Percentiles rank a stretch among this genome's conserved stretches.
These are phyloP conservation scores for Sylvicola fuscatus DNA, from an alignment of 2,888 invertebrate species.

Conservation along the genomic window DNA sequence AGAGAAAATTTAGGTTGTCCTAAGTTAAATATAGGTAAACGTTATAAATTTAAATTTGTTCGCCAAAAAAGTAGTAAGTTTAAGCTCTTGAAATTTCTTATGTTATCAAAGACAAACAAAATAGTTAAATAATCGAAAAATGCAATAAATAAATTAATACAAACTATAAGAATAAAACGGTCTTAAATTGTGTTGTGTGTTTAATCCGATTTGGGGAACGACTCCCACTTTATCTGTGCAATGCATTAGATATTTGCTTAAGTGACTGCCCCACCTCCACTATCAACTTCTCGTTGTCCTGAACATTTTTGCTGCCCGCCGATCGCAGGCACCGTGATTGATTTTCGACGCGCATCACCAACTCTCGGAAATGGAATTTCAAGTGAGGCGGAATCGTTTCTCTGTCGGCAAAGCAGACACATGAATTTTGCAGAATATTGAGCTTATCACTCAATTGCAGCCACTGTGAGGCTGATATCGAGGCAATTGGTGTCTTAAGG, in stretches of 20 bases:
- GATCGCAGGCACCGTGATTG: slow-evolving; percentile 46
- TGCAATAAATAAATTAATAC: too few species aligned
- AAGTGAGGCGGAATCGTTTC: slow-evolving; percentile 62
- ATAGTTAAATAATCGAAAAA: too few species aligned
- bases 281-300: slow-evolving; percentile 44
- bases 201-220: too few species aligned
- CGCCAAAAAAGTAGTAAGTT: too few species aligned
- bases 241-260: slow-evolving; percentile 25
- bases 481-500: slow-evolving; percentile 31
- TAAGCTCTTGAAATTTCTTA: too few species aligned
- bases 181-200: too few species aligned
- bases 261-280: slow-evolving; percentile 37
- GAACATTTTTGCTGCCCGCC: slow-evolving; percentile 45
- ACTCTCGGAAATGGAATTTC: slow-evolving; percentile 68
- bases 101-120: too few species aligned
- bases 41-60: too few species aligned
- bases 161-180: too few species aligned
- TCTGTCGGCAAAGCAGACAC: slow-evolving; percentile 63
- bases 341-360: slow-evolving; percentile 45
- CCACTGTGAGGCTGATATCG: slow-evolving; percentile 42
- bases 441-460: slow-evolving; percentile 61
- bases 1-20: too few species aligned
- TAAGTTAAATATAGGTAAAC: too few species aligned
- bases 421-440: slow-evolving; percentile 61
- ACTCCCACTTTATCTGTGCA: slow-evolving; percentile 21